These are phyloP conservation scores for Corbicula japonica DNA, from an alignment of 2,888 invertebrate species.

Conservation along the genomic window DNA sequence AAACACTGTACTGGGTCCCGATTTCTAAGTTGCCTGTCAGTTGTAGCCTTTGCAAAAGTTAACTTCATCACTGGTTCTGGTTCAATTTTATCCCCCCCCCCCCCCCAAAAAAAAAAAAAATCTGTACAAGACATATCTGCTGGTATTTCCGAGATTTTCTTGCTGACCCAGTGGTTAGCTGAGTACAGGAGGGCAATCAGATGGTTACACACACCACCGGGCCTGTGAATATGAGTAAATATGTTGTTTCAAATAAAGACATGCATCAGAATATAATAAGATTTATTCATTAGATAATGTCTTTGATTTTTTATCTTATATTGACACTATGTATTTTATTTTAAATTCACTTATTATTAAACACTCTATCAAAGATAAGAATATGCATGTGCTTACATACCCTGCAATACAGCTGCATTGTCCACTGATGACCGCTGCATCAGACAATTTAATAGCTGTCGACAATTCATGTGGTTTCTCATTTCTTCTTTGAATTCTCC, in stretches of 20 bases:
- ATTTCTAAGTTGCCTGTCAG: background rate
- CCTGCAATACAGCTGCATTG: no score
- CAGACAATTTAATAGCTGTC: no score
- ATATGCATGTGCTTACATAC: no score
- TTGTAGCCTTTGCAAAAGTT: background rate
- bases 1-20: background rate
- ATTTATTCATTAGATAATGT: no score
- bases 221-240: no score
- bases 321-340: no score
- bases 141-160: background rate
- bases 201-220: conserved; percentile 1
- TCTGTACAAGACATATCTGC: conserved; percentile 12
- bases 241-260: no score
- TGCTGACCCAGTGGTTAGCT: background rate
- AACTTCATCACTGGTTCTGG: conserved; percentile 1
- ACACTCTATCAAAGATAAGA: no score
- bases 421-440: background rate
- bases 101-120: background rate
- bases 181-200: background rate
- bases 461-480: background rate
- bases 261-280: no score
- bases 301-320: no score
- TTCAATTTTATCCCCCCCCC: background rate
- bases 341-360: no score
- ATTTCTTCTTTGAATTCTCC: conserved; percentile 6